These are phyloP conservation scores for Siderastrea siderea DNA, from an alignment of 92 coral and sea anemone genomes.

Conservation along the genomic window DNA sequence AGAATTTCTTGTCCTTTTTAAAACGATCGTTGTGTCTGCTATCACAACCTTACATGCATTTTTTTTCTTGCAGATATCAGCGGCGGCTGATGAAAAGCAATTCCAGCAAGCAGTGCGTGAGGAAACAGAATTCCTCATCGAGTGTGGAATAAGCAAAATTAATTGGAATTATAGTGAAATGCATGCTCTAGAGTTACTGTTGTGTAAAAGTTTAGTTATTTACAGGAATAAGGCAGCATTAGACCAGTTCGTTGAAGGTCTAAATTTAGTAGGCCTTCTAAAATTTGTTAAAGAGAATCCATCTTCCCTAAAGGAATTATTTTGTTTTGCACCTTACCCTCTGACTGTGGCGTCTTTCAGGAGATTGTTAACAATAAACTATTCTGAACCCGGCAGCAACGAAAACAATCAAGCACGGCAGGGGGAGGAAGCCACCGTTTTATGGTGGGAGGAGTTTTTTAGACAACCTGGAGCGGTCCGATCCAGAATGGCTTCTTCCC, in stretches of 20 bases:
- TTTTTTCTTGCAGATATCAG: background rate
- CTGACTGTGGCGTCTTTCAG: constrained; percentile 7
- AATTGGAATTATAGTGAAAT: constrained; percentile 25
- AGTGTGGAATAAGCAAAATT: constrained; percentile 40
- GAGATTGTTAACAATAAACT: background rate
- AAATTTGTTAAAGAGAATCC: background rate
- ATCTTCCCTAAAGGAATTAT: background rate
- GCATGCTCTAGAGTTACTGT: background rate
- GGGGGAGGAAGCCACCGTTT: constrained; percentile 51
- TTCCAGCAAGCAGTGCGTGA: background rate
- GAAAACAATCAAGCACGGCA: constrained; percentile 35
- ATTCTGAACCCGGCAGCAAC: constrained; percentile 20
- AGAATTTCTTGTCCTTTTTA: too few species aligned
- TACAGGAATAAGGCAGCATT: constrained; percentile 45
- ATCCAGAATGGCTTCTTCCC: constrained; percentile 20
- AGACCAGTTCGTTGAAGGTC: constrained; percentile 49
- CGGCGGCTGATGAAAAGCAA: background rate
- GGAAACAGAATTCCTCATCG: constrained; percentile 26
- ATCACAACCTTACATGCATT: background rate
- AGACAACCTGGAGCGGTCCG: constrained; percentile 39
- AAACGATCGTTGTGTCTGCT: background rate
- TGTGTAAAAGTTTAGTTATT: constrained; percentile 33
- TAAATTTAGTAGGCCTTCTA: constrained; percentile 24
- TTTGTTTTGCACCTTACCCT: background rate
- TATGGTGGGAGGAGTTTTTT: constrained; percentile 59